A percentile compares a stretch with the other conserved stretches of the same genome.
These are phyloP conservation scores for Pseudochirops cupreus DNA, from an alignment of 2,797 vertebrate genomes.

Conservation along the genomic window DNA sequence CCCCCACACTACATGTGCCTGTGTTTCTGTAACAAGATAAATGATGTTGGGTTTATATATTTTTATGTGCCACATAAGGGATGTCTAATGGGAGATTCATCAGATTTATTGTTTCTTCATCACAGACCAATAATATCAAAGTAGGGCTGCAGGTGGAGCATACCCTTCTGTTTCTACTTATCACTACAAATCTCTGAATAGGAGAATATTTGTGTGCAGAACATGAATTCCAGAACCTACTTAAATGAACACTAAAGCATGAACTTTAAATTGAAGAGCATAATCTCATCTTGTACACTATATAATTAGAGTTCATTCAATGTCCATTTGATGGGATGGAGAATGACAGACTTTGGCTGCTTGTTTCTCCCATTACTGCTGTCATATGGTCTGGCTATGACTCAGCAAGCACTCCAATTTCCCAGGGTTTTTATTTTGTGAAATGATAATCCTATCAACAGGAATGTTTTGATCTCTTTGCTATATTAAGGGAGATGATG, in stretches of 20 bases:
- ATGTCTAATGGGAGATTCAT: constrained; percentile 51
- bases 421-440: constrained; percentile 51
- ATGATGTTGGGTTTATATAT: background rate
- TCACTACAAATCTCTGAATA: constrained; percentile 9
- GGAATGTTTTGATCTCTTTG: constrained; percentile 53
- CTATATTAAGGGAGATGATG: constrained; percentile 46
- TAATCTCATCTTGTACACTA: background rate
- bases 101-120: constrained; percentile 73
- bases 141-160: constrained; percentile 58
- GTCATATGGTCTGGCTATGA: background rate
- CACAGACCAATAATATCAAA: constrained; percentile 60
- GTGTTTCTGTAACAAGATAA: constrained; percentile 20
- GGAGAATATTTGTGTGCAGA: constrained; percentile 46
- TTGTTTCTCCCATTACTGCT: constrained; percentile 54
- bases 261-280: constrained; percentile 58
- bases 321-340: constrained; percentile 43
- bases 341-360: constrained; percentile 45
- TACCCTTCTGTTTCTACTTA: constrained; percentile 14
- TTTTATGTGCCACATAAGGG: constrained; percentile 52
- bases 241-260: constrained; percentile 15
- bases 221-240: constrained; percentile 42
- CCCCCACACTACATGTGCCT: background rate
- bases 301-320: constrained; percentile 40
- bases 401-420: constrained; percentile 32
- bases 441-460: constrained; percentile 49